Conservation (phyloP, 2,888 invertebrate species). For the Linnaemya tessellans region DNA sequence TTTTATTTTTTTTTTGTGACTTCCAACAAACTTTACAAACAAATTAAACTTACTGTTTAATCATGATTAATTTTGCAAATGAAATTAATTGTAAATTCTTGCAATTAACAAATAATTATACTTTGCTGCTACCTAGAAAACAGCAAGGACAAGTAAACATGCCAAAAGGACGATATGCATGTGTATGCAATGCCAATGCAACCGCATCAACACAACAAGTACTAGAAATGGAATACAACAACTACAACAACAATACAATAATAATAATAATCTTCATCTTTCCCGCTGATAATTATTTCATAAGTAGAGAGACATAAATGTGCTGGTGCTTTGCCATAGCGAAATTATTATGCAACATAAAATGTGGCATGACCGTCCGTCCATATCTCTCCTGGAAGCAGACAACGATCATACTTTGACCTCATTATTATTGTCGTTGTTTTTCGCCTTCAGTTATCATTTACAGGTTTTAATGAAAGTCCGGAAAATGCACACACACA, state of each 20-base stretch:
- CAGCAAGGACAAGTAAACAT: slow-evolving; percentile 7
- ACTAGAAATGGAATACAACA: slow-evolving; percentile 24
- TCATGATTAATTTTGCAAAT: slow-evolving; percentile 29
- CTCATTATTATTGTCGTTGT: slow-evolving; percentile 56
- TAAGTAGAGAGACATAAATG: slow-evolving; percentile 21
- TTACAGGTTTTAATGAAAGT: slow-evolving; percentile 51
- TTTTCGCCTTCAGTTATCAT: slow-evolving; percentile 9
- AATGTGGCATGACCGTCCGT: not conserved
- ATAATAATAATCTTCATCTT: slow-evolving; percentile 13
- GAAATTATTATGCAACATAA: slow-evolving; percentile 51
- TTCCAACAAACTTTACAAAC: too few species aligned
- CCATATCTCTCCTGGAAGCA: slow-evolving; percentile 5
- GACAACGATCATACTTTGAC: slow-evolving; percentile 48
- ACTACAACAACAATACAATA: not conserved
- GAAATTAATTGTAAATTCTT: slow-evolving; percentile 52
- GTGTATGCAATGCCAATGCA: not conserved
- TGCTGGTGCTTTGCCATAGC: not conserved
- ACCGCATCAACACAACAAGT: not conserved
- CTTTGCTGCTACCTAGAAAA: not conserved
- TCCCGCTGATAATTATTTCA: slow-evolving; percentile 44
- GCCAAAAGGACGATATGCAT: not conserved
- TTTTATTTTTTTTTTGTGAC: too few species aligned
- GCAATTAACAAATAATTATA: not conserved
- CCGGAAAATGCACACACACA: slow-evolving; percentile 24
- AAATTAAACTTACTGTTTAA: not conserved